phyloP scores from a whole-genome alignment of 2,113 vertebrate species.

The Lycocorax pyrrhopterus region DNA sequence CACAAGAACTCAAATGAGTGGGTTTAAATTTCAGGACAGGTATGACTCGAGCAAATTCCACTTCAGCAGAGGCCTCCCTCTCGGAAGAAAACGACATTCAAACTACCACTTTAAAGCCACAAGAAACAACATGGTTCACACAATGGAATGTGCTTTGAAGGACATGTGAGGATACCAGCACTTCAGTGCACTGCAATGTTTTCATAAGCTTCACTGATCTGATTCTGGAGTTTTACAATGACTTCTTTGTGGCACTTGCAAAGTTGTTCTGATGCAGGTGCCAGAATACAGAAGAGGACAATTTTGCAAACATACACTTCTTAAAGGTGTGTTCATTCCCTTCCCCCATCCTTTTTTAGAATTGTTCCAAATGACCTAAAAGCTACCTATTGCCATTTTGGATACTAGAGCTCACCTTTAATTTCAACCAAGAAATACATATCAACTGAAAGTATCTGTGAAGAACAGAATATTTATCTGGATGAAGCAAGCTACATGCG shows the following conservation, averaged over 20 bases:
- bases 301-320: neutral
- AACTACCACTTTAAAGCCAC: slow-evolving; percentile 64
- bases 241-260: slow-evolving; percentile 59
- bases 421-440: slow-evolving; percentile 65
- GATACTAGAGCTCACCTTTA: slow-evolving; percentile 66
- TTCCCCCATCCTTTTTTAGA: neutral
- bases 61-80: slow-evolving; percentile 42
- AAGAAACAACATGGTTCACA: slow-evolving; percentile 64
- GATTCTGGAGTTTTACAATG: slow-evolving; percentile 73
- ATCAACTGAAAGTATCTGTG: slow-evolving; percentile 52
- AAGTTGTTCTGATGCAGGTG: slow-evolving; percentile 35
- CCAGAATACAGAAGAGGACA: slow-evolving; percentile 21
- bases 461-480: slow-evolving; percentile 55
- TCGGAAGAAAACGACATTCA: slow-evolving; percentile 58
- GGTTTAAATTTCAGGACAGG: neutral
- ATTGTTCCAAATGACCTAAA: slow-evolving; percentile 16
- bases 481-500: slow-evolving; percentile 44
- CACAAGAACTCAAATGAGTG: neutral
- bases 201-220: slow-evolving; percentile 65
- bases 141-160: slow-evolving; percentile 63
- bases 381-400: slow-evolving; percentile 11
- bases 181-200: slow-evolving; percentile 48
- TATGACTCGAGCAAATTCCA: slow-evolving; percentile 21
- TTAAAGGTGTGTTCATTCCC: neutral
- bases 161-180: slow-evolving; percentile 57